Conservation (phyloP, 2,888 invertebrate species). For the Bedellia somnulentella region DNA sequence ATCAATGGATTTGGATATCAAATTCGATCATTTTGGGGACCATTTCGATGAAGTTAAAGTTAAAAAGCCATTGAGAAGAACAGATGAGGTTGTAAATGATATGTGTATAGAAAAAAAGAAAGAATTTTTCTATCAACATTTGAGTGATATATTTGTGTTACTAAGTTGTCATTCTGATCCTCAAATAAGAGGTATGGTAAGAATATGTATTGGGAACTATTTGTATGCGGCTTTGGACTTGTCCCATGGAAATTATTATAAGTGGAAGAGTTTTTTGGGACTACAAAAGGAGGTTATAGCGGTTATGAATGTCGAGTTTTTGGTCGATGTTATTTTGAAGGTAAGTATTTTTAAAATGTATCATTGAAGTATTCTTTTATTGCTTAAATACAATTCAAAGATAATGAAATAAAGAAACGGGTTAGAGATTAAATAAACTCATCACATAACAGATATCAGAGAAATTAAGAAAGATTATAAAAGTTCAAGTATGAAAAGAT, state of each 20-base stretch:
- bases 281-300: constrained; percentile 36
- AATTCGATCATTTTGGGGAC: constrained; percentile 66
- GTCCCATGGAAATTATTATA: constrained; percentile 56
- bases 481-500: no score
- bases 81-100: constrained; percentile 11
- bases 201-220: constrained; percentile 69
- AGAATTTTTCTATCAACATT: constrained; percentile 56
- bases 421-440: no score
- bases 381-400: no score
- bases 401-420: no score
- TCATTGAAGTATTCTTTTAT: no score
- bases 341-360: no score
- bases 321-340: constrained; percentile 57
- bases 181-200: constrained; percentile 74
- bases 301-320: constrained; percentile 37
- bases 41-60: constrained; percentile 14
- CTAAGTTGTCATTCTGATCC: constrained; percentile 80
- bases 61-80: constrained; percentile 10
- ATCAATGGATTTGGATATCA: constrained; percentile 59
- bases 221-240: constrained; percentile 62
- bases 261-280: constrained; percentile 40
- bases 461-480: no score
- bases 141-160: constrained; percentile 68
- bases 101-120: constrained; percentile 3
- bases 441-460: no score